Evolutionary conservation across 2,113 vertebrate genomes (phyloP).

Genomic region (chimpanzee (Pan troglodytes)): NHGRI_mPanTro3-v2.1_pri NC_072401.2:13677001-13677500

Average conservation of each 20-base stretch:
- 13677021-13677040: not conserved
- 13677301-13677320: not conserved
- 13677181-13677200: not conserved
- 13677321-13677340: not conserved
- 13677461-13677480: not conserved
- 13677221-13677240: not conserved
- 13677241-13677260: not conserved
- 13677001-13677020: not conserved
- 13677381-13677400: not conserved
- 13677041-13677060: not conserved
- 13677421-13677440: not conserved
- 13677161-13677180: not conserved
- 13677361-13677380: not conserved
- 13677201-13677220: not conserved
- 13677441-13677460: accelerated
- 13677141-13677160: not conserved
- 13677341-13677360: not conserved
- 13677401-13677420: not conserved
- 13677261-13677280: not conserved
- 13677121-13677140: not conserved
- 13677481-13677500: not conserved
- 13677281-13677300: not conserved
- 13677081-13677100: not conserved
- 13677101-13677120: not conserved
- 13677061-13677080: not conserved